Evolutionary conservation across 2,888 invertebrate species (phyloP), one percentile per base, ranked within the genome.

Genomic region (Ypsolopha scabrella): DNA sequence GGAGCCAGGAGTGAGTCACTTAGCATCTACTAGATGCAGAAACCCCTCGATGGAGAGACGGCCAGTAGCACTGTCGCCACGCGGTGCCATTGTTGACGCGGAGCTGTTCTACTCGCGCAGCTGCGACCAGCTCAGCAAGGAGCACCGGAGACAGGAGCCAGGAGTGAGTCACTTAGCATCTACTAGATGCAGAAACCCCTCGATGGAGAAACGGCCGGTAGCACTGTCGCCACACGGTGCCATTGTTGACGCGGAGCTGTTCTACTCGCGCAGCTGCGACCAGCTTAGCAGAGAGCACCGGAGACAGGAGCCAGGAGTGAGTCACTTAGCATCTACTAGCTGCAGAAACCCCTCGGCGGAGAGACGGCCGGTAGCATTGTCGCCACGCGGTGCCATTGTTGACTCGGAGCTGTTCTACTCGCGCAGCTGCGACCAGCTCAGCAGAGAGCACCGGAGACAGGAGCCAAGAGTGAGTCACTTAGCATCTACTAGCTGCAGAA

Each of bases 221-320:
- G 75, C 79, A 53, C 61, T 86, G 54, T 83, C 82, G 0, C 86
- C 87, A 48, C 76, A 86, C 14, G 70, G 70, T 10, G 77, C 86
- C 34, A 79, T 80, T 47, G 80, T 80, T 1, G 81, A 82, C 62
- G 72, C 80, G 0, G 80, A 79, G 51, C 62, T 73, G 43, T 80
- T 80, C 71, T 79, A 81, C 68, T 70, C 74, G 13, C 24, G 24
- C 24, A 24, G 24, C 24, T 24, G 24, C 24, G 24, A 24, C 24
- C 24, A 24, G 24, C 24, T 24, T 4, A 24, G 24, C 24, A 24
- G 24, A 4, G 24, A 24, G 24, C 24, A 24, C 24, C 24, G 24
- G 24, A 24, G 24, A 24, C 24, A 24, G 24, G 24, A 24, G 24
- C 24, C 24, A 24, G 24, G 24, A 24, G 24, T 24, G 24, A 24